A percentile compares a stretch with the other conserved stretches of the same genome.
Conservation (phyloP, 1,140 invertebrate species). For the Ganaspis sp. region DNA sequence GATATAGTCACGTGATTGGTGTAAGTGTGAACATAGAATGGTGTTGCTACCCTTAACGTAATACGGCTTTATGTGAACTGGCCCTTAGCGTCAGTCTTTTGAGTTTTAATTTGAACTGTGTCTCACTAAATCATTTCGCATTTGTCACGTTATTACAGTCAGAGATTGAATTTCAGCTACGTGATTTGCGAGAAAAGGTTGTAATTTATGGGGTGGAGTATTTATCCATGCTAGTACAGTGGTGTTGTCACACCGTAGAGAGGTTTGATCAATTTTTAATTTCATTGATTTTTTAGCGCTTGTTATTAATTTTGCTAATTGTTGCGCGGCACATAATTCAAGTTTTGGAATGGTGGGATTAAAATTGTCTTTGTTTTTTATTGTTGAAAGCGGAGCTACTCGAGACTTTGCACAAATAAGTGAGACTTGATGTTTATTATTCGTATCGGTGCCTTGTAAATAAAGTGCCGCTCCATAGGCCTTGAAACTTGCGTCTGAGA, state of each 20-base stretch:
- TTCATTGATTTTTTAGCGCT: background rate
- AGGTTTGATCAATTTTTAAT: background rate
- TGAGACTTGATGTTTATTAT: background rate
- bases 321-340: background rate
- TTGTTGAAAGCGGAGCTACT: background rate
- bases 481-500: background rate
- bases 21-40: too few relatives aligned
- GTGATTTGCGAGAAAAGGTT: background rate
- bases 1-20: too few relatives aligned
- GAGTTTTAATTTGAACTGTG: too few relatives aligned
- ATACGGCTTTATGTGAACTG: too few relatives aligned
- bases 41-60: too few relatives aligned
- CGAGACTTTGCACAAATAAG: background rate
- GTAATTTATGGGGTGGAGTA: background rate
- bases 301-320: background rate
- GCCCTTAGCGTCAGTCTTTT: too few relatives aligned
- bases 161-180: background rate
- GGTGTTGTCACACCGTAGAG: background rate
- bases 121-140: too few relatives aligned
- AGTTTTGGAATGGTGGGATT: too few relatives aligned
- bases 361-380: background rate
- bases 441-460: background rate
- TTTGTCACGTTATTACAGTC: too few relatives aligned
- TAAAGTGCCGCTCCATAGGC: background rate
- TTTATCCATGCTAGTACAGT: background rate